Evolutionary conservation across 2,113 vertebrate species (phyloP), one percentile per base, ranked within the genome.

Genomic region (Pollachius pollachius): DNA sequence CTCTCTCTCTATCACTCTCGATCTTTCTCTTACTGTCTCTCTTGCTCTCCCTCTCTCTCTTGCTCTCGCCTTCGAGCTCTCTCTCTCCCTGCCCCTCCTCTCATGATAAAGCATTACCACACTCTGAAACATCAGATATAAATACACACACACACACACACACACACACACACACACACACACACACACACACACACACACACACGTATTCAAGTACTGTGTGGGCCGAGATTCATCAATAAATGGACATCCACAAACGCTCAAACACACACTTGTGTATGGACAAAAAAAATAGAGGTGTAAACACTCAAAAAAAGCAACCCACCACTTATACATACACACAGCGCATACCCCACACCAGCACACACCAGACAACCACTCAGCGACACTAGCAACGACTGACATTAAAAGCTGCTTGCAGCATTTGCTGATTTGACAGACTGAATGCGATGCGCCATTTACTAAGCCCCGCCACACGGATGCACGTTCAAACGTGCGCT

Each of bases 381-480:
- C 15, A 7, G 3, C 7, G 25, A 62, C 16, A 30, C 17, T 12
- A 19, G 18, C 54, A 57, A 64, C 16, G 65, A 62, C 70, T 57
- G 70, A 73, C 65, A 67, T 75, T 70, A 72, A 74, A 65, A 15
- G 41, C 67, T 70, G 37, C 68, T 65, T 66, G 41, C 70, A 57
- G 52, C 62, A 48, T 71, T 65, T 71, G 21, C 69, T 64, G 69
- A 76, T 80, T 21, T 68, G 69, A 73, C 74, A 76, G 57, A 80
- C 78, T 71, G 67, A 79, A 74, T 67, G 67, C 21, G 52, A 81
- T 70, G 67, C 70, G 73, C 74, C 78, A 75, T 81, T 82, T 81
- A 71, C 15, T 69, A 59, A 79, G 64, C 65, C 71, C 57, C 77
- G 63, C 64, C 67, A 69, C 65, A 58, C 17, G 9, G 57, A 62